A percentile compares a stretch with the other conserved stretches of the same genome.
These are phyloP conservation scores for Syrista parreyssii DNA, from an alignment of 2,888 invertebrate genomes.

Conservation along the genomic window DNA sequence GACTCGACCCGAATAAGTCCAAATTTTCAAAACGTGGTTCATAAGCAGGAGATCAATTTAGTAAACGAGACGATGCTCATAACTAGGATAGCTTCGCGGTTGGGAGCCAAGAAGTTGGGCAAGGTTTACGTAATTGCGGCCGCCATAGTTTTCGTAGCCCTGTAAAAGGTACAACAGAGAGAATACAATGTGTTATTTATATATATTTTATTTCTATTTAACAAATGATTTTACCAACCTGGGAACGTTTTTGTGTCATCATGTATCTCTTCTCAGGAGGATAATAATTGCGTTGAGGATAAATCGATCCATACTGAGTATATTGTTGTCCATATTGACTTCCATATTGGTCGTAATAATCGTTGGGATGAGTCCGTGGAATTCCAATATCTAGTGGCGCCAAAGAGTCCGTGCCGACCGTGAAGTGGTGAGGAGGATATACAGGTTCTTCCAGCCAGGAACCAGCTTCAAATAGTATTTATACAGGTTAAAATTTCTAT, in stretches of 20 bases:
- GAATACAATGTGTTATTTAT: neutral
- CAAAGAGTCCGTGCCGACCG: conserved; percentile 34
- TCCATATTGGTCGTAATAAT: conserved; percentile 52
- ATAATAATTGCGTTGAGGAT: conserved; percentile 49
- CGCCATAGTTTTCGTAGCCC: conserved; percentile 53
- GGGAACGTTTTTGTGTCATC: conserved; percentile 57
- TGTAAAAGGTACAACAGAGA: conserved; percentile 24
- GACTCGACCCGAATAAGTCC: neutral
- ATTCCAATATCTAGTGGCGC: conserved; percentile 48
- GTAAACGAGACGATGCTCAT: conserved; percentile 53
- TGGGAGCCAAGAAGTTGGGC: conserved; percentile 49
- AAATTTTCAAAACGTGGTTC: neutral
- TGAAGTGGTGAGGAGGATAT: conserved; percentile 45
- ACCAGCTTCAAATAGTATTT: conserved; percentile 35
- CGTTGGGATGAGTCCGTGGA: conserved; percentile 46
- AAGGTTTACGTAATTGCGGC: conserved; percentile 42
- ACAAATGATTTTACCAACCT: conserved; percentile 40
- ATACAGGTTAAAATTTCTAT: neutral
- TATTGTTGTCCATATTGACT: conserved; percentile 45
- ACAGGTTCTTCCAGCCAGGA: conserved; percentile 55
- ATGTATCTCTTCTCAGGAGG: conserved; percentile 59
- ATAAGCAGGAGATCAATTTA: conserved; percentile 27
- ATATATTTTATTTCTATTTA: neutral
- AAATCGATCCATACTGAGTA: conserved; percentile 49
- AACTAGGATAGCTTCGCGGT: conserved; percentile 49